These are phyloP conservation scores for Coptotermes formosanus DNA, from an alignment of 1,140 invertebrate species.

Conservation along the genomic window DNA sequence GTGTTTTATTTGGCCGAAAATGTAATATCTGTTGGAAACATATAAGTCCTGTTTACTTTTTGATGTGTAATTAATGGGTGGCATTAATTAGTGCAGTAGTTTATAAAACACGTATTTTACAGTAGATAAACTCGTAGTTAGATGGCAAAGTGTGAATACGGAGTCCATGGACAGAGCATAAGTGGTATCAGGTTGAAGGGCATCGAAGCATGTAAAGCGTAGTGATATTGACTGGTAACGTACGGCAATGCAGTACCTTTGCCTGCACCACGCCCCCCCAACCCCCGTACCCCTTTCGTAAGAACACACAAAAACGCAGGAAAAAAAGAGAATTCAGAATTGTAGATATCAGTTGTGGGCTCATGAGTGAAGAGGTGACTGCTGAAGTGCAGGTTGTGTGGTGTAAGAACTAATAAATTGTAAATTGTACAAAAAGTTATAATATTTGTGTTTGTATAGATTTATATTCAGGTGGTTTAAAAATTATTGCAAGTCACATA, in stretches of 20 bases:
- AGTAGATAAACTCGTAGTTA: not conserved
- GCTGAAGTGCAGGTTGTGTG: not conserved
- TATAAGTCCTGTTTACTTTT: not conserved
- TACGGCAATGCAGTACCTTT: conserved; percentile 25
- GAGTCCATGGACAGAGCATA: not conserved
- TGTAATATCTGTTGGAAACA: not conserved
- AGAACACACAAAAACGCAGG: not conserved
- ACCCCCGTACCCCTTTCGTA: not conserved
- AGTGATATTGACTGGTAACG: not conserved
- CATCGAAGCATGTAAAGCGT: not conserved
- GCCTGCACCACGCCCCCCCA: conserved; percentile 24
- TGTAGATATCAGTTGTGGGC: not conserved
- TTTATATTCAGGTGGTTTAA: not conserved
- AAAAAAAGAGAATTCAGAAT: not conserved
- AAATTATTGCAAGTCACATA: too few relatives aligned
- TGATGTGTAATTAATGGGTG: not conserved
- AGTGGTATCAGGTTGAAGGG: not conserved
- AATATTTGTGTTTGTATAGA: not conserved
- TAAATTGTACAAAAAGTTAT: not conserved
- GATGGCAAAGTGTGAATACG: not conserved
- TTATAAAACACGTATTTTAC: not conserved
- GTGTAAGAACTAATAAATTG: not conserved
- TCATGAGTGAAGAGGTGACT: too few relatives aligned
- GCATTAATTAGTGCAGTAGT: not conserved
- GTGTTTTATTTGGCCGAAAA: not conserved